Percentiles rank a stretch among this genome's conserved stretches.
Conservation (phyloP, 2,113 vertebrate genomes). For the Spea multiplicata region DNA sequence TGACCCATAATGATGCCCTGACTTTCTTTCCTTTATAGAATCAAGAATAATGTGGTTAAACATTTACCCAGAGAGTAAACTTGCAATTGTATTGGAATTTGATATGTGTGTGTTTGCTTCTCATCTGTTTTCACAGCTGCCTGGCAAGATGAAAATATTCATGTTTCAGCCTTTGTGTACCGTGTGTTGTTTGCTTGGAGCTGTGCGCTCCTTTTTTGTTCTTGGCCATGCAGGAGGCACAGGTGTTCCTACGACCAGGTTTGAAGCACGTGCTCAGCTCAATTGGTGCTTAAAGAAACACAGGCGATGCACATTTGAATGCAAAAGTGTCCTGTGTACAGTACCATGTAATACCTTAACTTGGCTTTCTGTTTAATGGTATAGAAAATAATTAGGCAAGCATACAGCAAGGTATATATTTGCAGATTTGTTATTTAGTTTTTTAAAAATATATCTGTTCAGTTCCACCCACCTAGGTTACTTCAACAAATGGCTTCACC, state of each 20-base stretch:
- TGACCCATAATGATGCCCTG: background rate
- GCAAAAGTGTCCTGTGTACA: background rate
- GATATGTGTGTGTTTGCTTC: constrained; percentile 18
- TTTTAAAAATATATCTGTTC: too few relatives aligned
- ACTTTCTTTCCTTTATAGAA: constrained; percentile 1
- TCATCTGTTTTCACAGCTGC: constrained; percentile 37
- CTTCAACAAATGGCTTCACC: too few relatives aligned
- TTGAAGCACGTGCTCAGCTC: constrained; percentile 3
- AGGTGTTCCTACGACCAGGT: constrained; percentile 20
- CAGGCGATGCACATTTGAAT: constrained; percentile 12
- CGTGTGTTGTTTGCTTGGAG: constrained; percentile 23
- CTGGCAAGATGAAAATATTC: constrained; percentile 31
- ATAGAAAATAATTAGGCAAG: too few relatives aligned
- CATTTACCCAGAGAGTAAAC: constrained; percentile 8
- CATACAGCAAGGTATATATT: too few relatives aligned
- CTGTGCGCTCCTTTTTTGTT: constrained; percentile 15
- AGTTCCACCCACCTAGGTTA: too few relatives aligned
- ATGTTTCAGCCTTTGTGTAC: constrained; percentile 28
- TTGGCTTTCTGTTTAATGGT: too few relatives aligned
- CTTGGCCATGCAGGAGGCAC: constrained; percentile 21
- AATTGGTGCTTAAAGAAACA: constrained; percentile 20
- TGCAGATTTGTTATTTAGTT: too few relatives aligned
- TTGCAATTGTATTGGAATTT: constrained; percentile 33
- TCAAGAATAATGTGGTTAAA: constrained; percentile 31
- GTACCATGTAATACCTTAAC: too few relatives aligned